Percentiles rank a stretch among this genome's conserved stretches.
Evolutionary conservation across 2,113 vertebrate genomes (phyloP).

Genomic region (Dicaeum eximium): DNA sequence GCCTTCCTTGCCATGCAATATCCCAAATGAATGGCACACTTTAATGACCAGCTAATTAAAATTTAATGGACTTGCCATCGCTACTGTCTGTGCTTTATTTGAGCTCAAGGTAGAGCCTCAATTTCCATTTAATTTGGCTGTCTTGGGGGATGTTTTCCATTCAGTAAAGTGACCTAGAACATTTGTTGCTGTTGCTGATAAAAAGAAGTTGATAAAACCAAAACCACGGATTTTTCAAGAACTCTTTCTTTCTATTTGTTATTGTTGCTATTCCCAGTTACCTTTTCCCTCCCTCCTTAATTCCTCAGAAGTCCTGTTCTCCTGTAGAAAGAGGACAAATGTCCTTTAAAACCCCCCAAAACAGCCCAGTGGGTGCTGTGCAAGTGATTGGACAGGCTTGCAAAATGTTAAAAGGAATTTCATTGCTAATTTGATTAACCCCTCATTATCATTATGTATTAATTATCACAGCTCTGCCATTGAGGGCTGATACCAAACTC

Average conservation of each 20-base stretch:
- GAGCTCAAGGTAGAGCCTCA: not conserved
- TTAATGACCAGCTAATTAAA: conserved; percentile 25
- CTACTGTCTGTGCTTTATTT: not conserved
- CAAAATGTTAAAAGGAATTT: conserved; percentile 1
- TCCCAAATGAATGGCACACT: not conserved
- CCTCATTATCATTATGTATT: conserved; percentile 54
- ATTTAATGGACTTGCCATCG: not conserved
- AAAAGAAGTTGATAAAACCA: not conserved
- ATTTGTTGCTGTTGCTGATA: not conserved
- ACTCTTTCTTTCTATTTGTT: not conserved
- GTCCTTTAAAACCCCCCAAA: not conserved
- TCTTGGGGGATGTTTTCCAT: not conserved
- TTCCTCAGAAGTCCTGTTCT: not conserved
- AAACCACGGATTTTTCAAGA: not conserved
- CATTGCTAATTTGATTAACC: conserved; percentile 65
- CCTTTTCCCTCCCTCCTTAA: not conserved
- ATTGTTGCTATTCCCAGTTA: not conserved
- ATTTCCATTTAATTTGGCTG: not conserved
- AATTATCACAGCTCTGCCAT: conserved; percentile 66
- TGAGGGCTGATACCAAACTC: conserved; percentile 36
- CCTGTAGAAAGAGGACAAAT: not conserved
- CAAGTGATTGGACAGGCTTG: not conserved
- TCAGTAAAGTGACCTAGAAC: not conserved
- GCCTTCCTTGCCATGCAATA: not conserved
- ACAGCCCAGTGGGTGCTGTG: not conserved